Evolutionary conservation across 2,797 vertebrate species (phyloP).

Genomic region (Arremon brunneinucha): DNA sequence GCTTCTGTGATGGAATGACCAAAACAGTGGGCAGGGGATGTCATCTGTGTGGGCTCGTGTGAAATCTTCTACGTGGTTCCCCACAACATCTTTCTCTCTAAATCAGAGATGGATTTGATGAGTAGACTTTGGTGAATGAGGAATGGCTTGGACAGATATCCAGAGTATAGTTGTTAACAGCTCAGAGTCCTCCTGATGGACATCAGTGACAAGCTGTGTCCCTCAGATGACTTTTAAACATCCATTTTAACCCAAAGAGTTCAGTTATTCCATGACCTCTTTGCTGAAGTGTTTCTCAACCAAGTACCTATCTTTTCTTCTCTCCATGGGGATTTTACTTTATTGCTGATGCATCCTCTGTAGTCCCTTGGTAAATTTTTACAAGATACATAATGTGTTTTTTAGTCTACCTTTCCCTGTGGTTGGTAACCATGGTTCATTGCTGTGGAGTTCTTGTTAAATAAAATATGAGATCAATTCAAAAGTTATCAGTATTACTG

Average conservation of each 20-base stretch:
- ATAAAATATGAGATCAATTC: slow-evolving; percentile 34
- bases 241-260: background rate
- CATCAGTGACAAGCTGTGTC: background rate
- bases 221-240: background rate
- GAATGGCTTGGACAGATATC: background rate
- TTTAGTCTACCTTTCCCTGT: background rate
- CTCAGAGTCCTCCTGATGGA: background rate
- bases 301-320: background rate
- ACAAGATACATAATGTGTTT: background rate
- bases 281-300: background rate
- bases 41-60: background rate
- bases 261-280: background rate
- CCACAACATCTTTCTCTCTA: background rate
- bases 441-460: background rate
- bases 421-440: background rate
- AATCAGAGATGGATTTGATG: background rate
- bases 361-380: background rate
- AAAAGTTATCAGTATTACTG: background rate
- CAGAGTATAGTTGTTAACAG: background rate
- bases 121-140: background rate
- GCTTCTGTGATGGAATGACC: background rate
- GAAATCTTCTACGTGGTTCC: background rate
- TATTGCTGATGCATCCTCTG: background rate
- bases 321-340: background rate
- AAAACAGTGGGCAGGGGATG: background rate